Evolutionary conservation across 2,888 invertebrate genomes (phyloP).

Genomic region (Spisula subtruncata): DNA sequence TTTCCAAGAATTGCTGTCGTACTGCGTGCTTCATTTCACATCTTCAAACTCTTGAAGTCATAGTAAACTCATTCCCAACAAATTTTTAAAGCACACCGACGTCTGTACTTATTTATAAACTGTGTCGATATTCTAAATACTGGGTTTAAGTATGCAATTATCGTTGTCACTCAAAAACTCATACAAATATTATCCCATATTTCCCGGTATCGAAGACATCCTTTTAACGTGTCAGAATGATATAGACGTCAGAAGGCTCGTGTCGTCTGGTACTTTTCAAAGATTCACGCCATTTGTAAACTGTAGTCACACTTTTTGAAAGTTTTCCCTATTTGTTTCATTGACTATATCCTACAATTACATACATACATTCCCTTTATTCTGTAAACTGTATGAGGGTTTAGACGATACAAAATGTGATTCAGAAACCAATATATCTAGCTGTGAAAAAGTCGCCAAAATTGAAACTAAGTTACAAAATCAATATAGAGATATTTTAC

Average conservation of each 20-base stretch:
- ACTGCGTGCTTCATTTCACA: too few relatives aligned
- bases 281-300: background rate
- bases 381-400: background rate
- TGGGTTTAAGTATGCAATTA: background rate
- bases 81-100: background rate
- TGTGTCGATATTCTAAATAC: background rate
- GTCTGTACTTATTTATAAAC: background rate
- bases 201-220: background rate
- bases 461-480: slow-evolving; percentile 49
- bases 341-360: background rate
- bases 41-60: background rate
- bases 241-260: background rate
- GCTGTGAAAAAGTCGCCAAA: slow-evolving; percentile 28
- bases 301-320: background rate
- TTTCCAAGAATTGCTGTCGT: background rate
- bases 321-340: background rate
- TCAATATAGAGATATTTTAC: slow-evolving; percentile 37
- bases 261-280: background rate
- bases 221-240: background rate
- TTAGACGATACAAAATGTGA: background rate
- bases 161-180: background rate
- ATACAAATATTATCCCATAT: background rate
- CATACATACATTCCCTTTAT: background rate
- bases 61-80: background rate
- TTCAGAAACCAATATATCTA: slow-evolving; percentile 11